Conservation (phyloP, 2,113 vertebrate species). For the Channa maculata region DNA sequence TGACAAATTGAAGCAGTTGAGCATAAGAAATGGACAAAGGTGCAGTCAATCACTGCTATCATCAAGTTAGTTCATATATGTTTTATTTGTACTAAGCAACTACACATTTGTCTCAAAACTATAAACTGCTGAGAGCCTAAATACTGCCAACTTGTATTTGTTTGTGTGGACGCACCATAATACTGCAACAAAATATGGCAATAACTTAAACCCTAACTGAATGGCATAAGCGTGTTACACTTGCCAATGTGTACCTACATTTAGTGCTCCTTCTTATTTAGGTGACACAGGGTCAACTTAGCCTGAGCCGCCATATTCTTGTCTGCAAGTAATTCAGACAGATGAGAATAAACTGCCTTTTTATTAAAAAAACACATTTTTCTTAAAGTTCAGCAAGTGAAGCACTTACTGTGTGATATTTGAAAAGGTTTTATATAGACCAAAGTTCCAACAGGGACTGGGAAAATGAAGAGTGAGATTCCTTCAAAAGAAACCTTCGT, state of each 20-base stretch:
- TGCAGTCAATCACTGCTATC: no score
- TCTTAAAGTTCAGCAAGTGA: constrained; percentile 31
- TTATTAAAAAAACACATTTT: constrained; percentile 10
- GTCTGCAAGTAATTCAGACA: constrained; percentile 10
- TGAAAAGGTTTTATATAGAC: constrained; percentile 21
- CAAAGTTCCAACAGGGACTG: constrained; percentile 29
- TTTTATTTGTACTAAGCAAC: no score
- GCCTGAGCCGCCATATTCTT: neutral
- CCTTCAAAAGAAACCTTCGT: constrained; percentile 11
- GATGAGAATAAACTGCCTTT: constrained; percentile 28
- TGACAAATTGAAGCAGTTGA: no score
- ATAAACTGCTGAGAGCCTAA: no score
- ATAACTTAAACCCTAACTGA: neutral
- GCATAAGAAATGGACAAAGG: no score
- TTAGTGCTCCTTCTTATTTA: neutral
- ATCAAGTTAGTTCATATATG: no score
- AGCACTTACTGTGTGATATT: constrained; percentile 40
- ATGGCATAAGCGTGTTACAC: constrained; percentile 52
- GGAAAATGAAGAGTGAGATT: constrained; percentile 1
- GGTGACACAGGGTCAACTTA: constrained; percentile 9
- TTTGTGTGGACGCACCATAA: no score
- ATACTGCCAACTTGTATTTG: no score
- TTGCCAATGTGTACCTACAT: constrained; percentile 8
- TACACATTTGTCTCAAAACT: no score
- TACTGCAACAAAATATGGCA: neutral